Evolutionary conservation across 2,888 invertebrate genomes (phyloP).

Genomic region (Orthosia gothica): DNA sequence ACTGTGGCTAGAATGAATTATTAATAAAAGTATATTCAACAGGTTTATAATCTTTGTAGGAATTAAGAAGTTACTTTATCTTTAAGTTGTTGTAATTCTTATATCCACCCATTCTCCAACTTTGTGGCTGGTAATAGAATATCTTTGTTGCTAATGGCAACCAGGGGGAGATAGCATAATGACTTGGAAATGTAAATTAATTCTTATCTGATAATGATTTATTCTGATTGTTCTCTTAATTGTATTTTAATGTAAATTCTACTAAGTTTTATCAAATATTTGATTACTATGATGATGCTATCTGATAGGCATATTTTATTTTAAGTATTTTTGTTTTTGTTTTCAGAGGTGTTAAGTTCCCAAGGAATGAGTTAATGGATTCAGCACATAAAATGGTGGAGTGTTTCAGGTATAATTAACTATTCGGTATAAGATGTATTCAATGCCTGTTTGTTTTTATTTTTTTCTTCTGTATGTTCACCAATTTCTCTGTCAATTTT

Average conservation of each 20-base stretch:
- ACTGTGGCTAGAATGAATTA: too few relatives aligned
- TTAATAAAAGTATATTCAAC: not conserved
- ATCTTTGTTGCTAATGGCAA: conserved; percentile 3
- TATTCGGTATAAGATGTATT: too few relatives aligned
- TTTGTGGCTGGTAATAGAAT: not conserved
- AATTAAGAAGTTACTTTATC: conserved; percentile 1
- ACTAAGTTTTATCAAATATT: not conserved
- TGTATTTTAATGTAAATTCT: not conserved
- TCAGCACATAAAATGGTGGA: conserved; percentile 82
- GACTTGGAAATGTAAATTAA: not conserved
- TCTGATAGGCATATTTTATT: not conserved
- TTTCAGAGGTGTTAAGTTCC: conserved; percentile 86
- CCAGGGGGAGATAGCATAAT: conserved; percentile 10
- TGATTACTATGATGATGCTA: conserved; percentile 6
- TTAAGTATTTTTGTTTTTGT: not conserved
- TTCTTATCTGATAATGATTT: not conserved
- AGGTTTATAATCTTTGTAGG: not conserved
- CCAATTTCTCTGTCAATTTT: too few relatives aligned
- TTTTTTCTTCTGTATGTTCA: too few relatives aligned
- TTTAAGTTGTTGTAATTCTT: not conserved
- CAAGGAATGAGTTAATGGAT: conserved; percentile 81
- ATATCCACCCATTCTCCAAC: not conserved
- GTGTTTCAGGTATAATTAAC: conserved; percentile 81
- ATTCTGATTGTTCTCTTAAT: not conserved
- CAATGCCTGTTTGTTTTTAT: too few relatives aligned